These are phyloP conservation scores for Prenolepis imparis DNA, from an alignment of 2,888 invertebrate species.

Conservation along the genomic window DNA sequence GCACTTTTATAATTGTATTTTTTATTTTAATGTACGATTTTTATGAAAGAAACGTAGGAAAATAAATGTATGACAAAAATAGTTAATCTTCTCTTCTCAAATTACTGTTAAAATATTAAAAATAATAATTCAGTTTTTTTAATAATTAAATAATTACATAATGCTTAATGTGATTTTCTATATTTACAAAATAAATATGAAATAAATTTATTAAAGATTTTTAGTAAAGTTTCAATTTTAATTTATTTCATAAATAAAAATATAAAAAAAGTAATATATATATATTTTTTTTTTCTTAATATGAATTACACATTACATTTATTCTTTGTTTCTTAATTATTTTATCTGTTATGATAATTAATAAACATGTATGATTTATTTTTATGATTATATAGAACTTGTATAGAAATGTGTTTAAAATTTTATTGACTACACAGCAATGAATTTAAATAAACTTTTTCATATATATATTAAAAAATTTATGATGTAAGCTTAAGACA, in stretches of 20 bases:
- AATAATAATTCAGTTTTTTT: background rate
- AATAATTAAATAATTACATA: background rate
- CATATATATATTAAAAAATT: background rate
- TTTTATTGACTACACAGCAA: background rate
- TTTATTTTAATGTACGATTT: background rate
- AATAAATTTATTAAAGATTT: background rate
- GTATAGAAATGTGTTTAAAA: background rate
- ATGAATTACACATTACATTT: background rate
- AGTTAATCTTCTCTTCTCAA: background rate
- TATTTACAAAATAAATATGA: background rate
- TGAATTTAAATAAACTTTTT: background rate
- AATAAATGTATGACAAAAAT: constrained; percentile 13
- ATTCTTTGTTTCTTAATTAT: background rate
- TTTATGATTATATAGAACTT: constrained; percentile 17
- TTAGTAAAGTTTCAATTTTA: background rate
- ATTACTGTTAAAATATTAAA: background rate
- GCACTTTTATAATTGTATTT: background rate
- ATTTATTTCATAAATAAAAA: background rate
- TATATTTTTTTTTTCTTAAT: background rate
- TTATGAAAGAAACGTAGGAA: background rate
- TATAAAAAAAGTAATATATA: background rate
- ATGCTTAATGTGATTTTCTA: background rate
- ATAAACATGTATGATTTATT: constrained; percentile 5
- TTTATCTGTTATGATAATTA: background rate
- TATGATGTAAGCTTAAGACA: background rate